Evolutionary conservation across 2,888 invertebrate genomes (phyloP), one percentile per base, ranked within the genome.

Genomic region (Ischnus inquisitorius): DNA sequence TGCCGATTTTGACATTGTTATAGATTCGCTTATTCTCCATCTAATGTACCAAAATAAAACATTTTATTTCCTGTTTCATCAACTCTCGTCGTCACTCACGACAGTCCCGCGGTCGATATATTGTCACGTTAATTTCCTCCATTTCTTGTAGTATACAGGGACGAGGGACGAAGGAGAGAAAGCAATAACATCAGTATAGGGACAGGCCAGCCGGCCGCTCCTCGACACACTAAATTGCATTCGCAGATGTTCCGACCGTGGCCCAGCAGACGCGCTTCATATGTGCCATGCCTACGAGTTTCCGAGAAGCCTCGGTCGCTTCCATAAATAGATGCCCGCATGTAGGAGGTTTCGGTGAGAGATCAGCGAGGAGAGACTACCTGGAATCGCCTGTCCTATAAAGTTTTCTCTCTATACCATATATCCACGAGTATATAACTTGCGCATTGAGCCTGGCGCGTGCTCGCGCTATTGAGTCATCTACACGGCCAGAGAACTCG

Each of bases 381-480:
- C 87, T 87, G 87, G 87, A 87, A 87, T 87, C 74, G 68, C 51
- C 65, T 68, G 80, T 82, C 79, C 85, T 87, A 84, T 84, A 84
- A 83, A 83, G 67, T 87, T 84, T 84, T 77, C 79, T 72, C 25
- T 22, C 2, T 22, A 22, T 19, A 69, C 8, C 14, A 39, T 28
- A 69, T 41, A 76, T 64, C 19, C 19, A 8, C 6, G 4, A 14
- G 19, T 68, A 57, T 46, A 34, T 43, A 16, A 8, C 43, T 25
- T 34, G 68, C 43, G 67, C 22, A 28, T n/a, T 48, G 60, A 54
- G 71, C 28, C 16, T 16, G 43, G 43, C 72, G 41, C 72, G 60
- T 60, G 46, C 48, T 64, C 46, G 60, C 43, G 28, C 62, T 75
- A 75, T 75, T 75, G 74, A 75, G 64, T 75, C 74, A 75, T 75